Evolutionary conservation across 1,140 invertebrate genomes (phyloP).

Genomic region (Eueides isabella): DNA sequence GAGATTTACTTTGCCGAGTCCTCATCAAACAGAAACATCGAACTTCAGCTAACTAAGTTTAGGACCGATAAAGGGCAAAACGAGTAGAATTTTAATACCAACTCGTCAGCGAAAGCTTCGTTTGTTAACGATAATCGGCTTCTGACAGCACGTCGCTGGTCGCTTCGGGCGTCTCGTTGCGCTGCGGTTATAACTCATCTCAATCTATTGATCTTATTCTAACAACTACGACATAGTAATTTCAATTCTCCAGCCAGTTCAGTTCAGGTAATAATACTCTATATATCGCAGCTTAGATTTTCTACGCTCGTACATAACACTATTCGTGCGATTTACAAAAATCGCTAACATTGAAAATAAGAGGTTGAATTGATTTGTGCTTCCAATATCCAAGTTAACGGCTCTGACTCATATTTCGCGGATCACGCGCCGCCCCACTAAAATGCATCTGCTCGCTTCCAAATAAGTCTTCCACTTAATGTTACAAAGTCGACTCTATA

Average conservation of each 20-base stretch:
- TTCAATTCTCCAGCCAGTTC: too few species aligned
- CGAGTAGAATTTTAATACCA: slow-evolving; percentile 41
- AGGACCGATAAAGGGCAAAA: slow-evolving; percentile 42
- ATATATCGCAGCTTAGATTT: too few species aligned
- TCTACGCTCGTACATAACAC: slow-evolving; percentile 15
- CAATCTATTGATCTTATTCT: background rate
- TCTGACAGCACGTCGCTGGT: background rate
- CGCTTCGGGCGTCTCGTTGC: background rate
- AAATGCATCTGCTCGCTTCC: slow-evolving; percentile 52
- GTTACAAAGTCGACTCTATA: slow-evolving; percentile 22
- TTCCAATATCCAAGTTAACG: slow-evolving; percentile 38
- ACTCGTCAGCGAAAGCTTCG: slow-evolving; percentile 34
- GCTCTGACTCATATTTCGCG: slow-evolving; percentile 33
- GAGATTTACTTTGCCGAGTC: slow-evolving; percentile 43
- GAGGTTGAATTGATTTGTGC: slow-evolving; percentile 45
- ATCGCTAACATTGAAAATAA: slow-evolving; percentile 24
- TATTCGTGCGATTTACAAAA: slow-evolving; percentile 18
- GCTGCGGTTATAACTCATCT: background rate
- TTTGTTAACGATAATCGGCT: slow-evolving; percentile 23
- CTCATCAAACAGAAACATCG: slow-evolving; percentile 49
- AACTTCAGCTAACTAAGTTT: slow-evolving; percentile 45
- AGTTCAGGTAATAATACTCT: too few species aligned
- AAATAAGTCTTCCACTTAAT: slow-evolving; percentile 28
- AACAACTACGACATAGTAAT: background rate
- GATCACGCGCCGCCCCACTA: slow-evolving; percentile 55